Evolutionary conservation across 1,140 invertebrate species (phyloP).

Genomic region (Macrotrachela quadricornifera): DNA sequence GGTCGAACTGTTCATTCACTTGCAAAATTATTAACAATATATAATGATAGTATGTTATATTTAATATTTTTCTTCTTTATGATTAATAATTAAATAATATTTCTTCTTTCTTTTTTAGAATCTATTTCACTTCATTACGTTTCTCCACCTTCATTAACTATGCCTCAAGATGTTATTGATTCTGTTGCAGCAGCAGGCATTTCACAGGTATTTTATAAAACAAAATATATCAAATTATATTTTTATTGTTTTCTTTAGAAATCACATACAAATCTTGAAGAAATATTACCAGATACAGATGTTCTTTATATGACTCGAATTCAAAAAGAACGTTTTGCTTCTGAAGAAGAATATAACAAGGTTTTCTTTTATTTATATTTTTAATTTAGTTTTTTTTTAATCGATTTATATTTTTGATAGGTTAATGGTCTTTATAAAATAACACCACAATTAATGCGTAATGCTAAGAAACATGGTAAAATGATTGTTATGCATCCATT

Average conservation of each 20-base stretch:
- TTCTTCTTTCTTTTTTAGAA: conserved; percentile 59
- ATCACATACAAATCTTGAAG: conserved; percentile 47
- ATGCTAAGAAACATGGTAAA: conserved; percentile 45
- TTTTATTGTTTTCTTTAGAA: conserved; percentile 30
- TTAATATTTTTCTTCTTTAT: conserved; percentile 41
- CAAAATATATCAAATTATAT: not conserved
- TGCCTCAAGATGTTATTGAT: conserved; percentile 63
- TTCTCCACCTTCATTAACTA: conserved; percentile 54
- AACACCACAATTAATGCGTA: conserved; percentile 80
- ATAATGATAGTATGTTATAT: conserved; percentile 22
- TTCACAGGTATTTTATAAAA: conserved; percentile 37
- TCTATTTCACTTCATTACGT: conserved; percentile 54
- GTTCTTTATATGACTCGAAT: conserved; percentile 94
- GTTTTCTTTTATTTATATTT: conserved; percentile 31
- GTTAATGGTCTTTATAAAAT: conserved; percentile 63
- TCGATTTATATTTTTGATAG: conserved; percentile 36
- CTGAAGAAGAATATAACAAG: conserved; percentile 61
- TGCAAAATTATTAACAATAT: conserved; percentile 38
- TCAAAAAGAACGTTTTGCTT: conserved; percentile 71
- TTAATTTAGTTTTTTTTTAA: not conserved
- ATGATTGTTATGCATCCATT: conserved; percentile 95
- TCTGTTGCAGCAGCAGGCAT: conserved; percentile 56
- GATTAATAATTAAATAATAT: conserved; percentile 15
- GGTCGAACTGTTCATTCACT: conserved; percentile 93
- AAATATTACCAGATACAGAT: conserved; percentile 70